Evolutionary conservation across 53 echinoderm and acorn worm species (phyloP).

Genomic region (Stichopus horrens): DNA sequence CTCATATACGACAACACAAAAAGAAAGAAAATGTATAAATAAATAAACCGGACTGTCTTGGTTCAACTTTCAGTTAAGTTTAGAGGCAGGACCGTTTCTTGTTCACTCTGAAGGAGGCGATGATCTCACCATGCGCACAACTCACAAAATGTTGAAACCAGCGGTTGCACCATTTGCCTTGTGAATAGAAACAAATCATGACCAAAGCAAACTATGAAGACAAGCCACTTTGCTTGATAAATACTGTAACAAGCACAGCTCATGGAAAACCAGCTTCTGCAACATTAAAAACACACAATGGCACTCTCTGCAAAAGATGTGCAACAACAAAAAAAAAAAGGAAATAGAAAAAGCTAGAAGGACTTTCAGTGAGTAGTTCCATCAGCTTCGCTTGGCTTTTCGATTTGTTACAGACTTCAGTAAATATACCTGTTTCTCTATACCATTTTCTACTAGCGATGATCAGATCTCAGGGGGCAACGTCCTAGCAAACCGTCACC

Average conservation of each 20-base stretch:
- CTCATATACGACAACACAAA: not conserved
- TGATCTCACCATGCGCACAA: constrained; percentile 4
- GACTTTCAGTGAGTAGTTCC: no score
- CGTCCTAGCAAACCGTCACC: no score
- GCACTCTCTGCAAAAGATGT: constrained; percentile 33
- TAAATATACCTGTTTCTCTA: no score
- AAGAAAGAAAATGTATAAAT: constrained; percentile 11
- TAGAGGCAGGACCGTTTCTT: not conserved
- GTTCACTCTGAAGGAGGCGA: constrained; percentile 10
- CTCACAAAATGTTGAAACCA: constrained; percentile 9
- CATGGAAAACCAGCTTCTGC: constrained; percentile 32
- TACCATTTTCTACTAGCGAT: no score
- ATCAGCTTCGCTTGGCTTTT: no score
- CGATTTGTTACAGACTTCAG: no score
- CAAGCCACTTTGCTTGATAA: not conserved
- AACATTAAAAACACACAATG: constrained; percentile 43
- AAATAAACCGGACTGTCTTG: constrained; percentile 24
- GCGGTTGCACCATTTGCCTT: constrained; percentile 6
- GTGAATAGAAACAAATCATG: not conserved
- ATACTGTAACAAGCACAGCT: not conserved
- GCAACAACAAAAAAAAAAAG: not conserved
- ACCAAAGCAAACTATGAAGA: not conserved
- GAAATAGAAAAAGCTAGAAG: no score
- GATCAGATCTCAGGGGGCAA: no score
- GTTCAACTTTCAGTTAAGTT: constrained; percentile 10